Evolutionary conservation across 92 coral and sea anemone genomes (phyloP), one percentile per base, ranked within the genome.

Genomic region (Epizoanthus fatuus): DNA sequence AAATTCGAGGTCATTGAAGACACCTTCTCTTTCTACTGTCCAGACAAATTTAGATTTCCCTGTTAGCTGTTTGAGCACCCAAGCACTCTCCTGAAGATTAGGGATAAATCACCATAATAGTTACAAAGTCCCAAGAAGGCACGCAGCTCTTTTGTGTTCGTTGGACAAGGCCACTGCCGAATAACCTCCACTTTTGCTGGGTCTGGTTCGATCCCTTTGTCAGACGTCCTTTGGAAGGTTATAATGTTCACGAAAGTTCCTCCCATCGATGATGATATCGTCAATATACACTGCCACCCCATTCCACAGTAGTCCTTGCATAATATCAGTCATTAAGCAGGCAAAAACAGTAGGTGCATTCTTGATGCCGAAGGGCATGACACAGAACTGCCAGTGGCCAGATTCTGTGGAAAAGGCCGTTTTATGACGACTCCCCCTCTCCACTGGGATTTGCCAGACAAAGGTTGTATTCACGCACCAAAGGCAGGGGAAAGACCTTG

Each of bases 251-350:
- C 67, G 73, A 79, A 84, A 89, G 56, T 67, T 84, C 10, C 65
- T 72, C 0, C 83, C 86, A 2, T 86, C 93, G 17, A 89, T 79
- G 20, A 89, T 82, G 20, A 87, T 83, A 58, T 87, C 91, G 37
- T 87, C 94, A 29, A 87, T 71, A 75, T 91, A 90, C 55, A 90
- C 70, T 14, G 93, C 87, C 10, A 90, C 66, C 1, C 87, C 90
- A 45, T 86, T 80, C 91, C 88, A 75, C 63, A 78, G 83, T 16
- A 84, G 82, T 11, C 86, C 92, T n/a, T 64, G 37, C 93, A 79
- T 85, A 65, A 79, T 56, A 49, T 86, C 90, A 7, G 92, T 68
- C 94, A 91, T 88, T 8, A 87, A 78, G n/a, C 87, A 90, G 56
- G 90, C 58, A 49, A 91, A 86, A 6, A 87, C 87, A 63, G 84